Percentiles rank a stretch among this genome's conserved stretches.
Evolutionary conservation across 2,113 vertebrate genomes (phyloP).

Genomic region (Heterotilapia buettikoferi): DNA sequence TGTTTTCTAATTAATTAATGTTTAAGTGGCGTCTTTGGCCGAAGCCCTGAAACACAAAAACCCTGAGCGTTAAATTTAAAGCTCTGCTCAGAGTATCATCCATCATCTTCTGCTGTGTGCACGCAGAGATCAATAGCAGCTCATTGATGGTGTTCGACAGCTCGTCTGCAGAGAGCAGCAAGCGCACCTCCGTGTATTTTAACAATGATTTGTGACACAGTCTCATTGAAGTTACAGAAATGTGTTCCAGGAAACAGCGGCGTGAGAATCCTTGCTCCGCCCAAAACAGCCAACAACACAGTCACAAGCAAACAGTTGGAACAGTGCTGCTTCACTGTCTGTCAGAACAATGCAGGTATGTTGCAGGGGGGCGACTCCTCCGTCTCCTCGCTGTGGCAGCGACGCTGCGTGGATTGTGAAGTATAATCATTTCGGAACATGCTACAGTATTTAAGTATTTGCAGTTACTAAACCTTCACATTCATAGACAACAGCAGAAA

Average conservation of each 20-base stretch:
- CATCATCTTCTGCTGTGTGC: not conserved
- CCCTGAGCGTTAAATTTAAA: not conserved
- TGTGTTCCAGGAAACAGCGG: not conserved
- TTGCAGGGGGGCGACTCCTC: rapidly evolving
- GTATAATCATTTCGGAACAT: not conserved
- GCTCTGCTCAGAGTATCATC: not conserved
- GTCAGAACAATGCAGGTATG: not conserved
- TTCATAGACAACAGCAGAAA: not conserved
- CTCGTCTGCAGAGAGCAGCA: not conserved
- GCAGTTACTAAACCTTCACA: not conserved
- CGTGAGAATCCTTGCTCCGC: not conserved
- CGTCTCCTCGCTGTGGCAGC: not conserved
- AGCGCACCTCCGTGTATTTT: not conserved
- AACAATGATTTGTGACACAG: not conserved
- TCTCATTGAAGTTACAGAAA: not conserved
- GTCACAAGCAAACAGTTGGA: not conserved
- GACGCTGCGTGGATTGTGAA: not conserved
- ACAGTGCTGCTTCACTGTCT: not conserved
- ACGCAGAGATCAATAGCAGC: not conserved
- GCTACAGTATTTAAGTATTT: not conserved
- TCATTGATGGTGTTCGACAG: not conserved
- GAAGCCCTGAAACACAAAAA: not conserved
- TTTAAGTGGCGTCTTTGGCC: not conserved
- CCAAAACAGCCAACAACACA: rapidly evolving
- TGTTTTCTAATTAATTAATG: not conserved